These are phyloP conservation scores for Lordiphosa collinella DNA, from an alignment of 1,140 invertebrate species.

Conservation along the genomic window DNA sequence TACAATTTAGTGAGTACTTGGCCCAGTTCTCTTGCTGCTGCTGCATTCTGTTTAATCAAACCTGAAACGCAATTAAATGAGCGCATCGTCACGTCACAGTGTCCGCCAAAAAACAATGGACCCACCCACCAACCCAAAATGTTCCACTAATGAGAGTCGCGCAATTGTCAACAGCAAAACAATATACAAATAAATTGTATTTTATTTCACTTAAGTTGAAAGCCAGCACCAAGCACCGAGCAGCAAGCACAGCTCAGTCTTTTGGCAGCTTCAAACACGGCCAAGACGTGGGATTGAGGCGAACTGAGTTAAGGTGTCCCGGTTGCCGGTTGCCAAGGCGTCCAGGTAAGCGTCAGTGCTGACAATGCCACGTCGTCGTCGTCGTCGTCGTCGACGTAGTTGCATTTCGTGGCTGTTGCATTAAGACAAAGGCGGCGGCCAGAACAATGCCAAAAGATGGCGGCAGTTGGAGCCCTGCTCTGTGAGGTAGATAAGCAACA, in stretches of 20 bases:
- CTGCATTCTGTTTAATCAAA: slow-evolving; percentile 50
- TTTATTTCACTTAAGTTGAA: slow-evolving; percentile 66
- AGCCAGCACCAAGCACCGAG: slow-evolving; percentile 22
- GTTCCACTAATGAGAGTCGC: slow-evolving; percentile 51
- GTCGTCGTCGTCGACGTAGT: slow-evolving; percentile 29
- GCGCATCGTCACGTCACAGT: slow-evolving; percentile 43
- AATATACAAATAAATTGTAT: slow-evolving; percentile 67
- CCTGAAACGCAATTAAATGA: slow-evolving; percentile 48
- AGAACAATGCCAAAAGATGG: slow-evolving; percentile 41
- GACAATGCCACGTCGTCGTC: slow-evolving; percentile 34
- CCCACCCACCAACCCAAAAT: slow-evolving; percentile 27
- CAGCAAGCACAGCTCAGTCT: slow-evolving; percentile 23
- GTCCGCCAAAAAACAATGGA: too few species aligned
- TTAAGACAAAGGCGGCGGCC: slow-evolving; percentile 33
- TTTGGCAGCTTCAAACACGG: slow-evolving; percentile 31
- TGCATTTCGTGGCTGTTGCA: slow-evolving; percentile 56
- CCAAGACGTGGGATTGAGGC: neutral
- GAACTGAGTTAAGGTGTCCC: neutral
- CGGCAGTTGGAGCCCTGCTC: slow-evolving; percentile 8
- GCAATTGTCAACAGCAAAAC: slow-evolving; percentile 61
- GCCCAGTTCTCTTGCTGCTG: slow-evolving; percentile 1
- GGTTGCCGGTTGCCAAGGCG: slow-evolving; percentile 16
- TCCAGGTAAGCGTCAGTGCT: slow-evolving; percentile 41
- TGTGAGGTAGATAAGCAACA: slow-evolving; percentile 27
- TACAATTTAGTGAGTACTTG: neutral